These are phyloP conservation scores for Chrysolina haemoptera DNA, from an alignment of 2,888 invertebrate species.

Conservation along the genomic window DNA sequence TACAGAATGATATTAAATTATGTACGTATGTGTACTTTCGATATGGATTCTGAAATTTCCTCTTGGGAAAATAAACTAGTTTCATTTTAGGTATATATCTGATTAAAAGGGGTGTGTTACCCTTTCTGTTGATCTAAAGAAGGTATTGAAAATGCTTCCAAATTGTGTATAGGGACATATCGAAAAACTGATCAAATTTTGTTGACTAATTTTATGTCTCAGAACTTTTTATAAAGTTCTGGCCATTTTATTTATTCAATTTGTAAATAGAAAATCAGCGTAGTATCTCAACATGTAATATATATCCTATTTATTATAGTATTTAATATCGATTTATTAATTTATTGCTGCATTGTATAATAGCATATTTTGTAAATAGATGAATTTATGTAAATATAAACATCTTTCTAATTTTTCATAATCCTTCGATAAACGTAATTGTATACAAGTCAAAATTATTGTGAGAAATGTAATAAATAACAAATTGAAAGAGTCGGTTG, in stretches of 20 bases:
- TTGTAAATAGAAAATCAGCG: conserved; percentile 62
- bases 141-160: background rate
- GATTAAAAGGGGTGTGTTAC: background rate
- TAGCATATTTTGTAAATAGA: conserved; percentile 56
- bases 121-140: background rate
- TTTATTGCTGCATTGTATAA: conserved; percentile 58
- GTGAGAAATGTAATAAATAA: conserved; percentile 58
- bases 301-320: conserved; percentile 57
- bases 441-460: conserved; percentile 58
- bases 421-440: conserved; percentile 55
- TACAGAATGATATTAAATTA: conserved; percentile 29
- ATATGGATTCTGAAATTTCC: background rate
- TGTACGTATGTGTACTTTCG: conserved; percentile 14
- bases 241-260: conserved; percentile 53
- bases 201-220: background rate
- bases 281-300: conserved; percentile 62
- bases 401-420: conserved; percentile 30
- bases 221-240: background rate
- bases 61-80: background rate
- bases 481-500: background rate
- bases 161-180: background rate
- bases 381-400: conserved; percentile 55
- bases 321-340: conserved; percentile 51
- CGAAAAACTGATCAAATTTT: background rate
- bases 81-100: background rate